Evolutionary conservation across 2,113 vertebrate genomes (phyloP).

Genomic region (Labrus mixtus): DNA sequence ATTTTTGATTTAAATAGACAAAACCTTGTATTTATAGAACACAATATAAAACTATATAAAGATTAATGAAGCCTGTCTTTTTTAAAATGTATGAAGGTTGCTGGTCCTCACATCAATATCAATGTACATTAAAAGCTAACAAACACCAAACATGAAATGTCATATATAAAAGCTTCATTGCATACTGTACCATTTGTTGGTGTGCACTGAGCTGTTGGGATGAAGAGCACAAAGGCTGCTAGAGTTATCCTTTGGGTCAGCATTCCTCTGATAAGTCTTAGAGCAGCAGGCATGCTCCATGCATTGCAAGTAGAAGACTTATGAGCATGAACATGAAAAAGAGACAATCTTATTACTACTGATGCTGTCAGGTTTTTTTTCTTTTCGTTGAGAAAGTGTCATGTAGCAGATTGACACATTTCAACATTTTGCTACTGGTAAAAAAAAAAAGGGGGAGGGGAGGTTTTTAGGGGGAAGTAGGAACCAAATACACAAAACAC

Average conservation of each 20-base stretch:
- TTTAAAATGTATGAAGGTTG: background rate
- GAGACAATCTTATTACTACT: constrained; percentile 64
- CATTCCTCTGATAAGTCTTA: constrained; percentile 66
- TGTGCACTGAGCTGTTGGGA: constrained; percentile 42
- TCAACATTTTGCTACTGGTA: constrained; percentile 52
- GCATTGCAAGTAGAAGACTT: constrained; percentile 68
- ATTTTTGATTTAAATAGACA: no score
- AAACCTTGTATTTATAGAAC: no score
- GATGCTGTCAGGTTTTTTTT: constrained; percentile 29
- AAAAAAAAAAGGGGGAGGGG: constrained; percentile 1
- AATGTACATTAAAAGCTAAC: background rate
- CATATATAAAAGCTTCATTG: constrained; percentile 1
- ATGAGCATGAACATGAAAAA: constrained; percentile 56
- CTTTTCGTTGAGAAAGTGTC: constrained; percentile 68
- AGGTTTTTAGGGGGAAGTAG: constrained; percentile 52
- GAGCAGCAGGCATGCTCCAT: constrained; percentile 54
- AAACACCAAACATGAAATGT: background rate
- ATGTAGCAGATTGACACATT: constrained; percentile 68
- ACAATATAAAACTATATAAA: no score
- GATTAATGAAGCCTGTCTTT: no score
- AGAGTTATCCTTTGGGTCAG: constrained; percentile 59
- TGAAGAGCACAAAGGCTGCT: constrained; percentile 60
- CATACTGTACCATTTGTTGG: constrained; percentile 66
- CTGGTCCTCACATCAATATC: background rate
- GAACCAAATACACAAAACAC: constrained; percentile 33